These are phyloP conservation scores for Cotesia vestalis DNA, from an alignment of 1,140 invertebrate species.

Conservation along the genomic window DNA sequence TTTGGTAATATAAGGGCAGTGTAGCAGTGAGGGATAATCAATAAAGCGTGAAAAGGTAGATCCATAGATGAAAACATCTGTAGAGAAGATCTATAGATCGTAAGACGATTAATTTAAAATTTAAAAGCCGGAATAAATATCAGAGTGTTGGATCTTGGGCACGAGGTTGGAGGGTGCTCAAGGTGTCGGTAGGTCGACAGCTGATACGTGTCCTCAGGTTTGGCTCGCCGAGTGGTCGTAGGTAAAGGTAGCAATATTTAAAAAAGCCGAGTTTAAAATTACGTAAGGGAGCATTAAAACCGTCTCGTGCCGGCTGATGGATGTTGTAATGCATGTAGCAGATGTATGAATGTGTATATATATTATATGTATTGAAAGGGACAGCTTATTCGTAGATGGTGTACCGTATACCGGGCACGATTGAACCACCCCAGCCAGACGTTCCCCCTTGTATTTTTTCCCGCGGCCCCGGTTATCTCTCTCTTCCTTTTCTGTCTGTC, in stretches of 20 bases:
- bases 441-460: slow-evolving; percentile 19
- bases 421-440: slow-evolving; percentile 19
- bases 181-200: slow-evolving; percentile 47
- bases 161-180: slow-evolving; percentile 28
- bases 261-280: slow-evolving; percentile 52
- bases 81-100: too few species aligned
- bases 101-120: not conserved
- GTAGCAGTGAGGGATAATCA: too few species aligned
- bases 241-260: slow-evolving; percentile 5
- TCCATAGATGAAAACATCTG: too few species aligned
- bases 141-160: not conserved
- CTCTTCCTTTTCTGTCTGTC: slow-evolving; percentile 16
- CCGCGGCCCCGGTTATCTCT: slow-evolving; percentile 30
- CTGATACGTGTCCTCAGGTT: slow-evolving; percentile 47
- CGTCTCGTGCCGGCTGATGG: slow-evolving; percentile 58
- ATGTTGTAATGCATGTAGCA: slow-evolving; percentile 52
- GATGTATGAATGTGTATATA: slow-evolving; percentile 42
- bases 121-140: not conserved
- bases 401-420: not conserved
- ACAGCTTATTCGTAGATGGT: slow-evolving; percentile 13
- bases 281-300: slow-evolving; percentile 32
- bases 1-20: too few species aligned
- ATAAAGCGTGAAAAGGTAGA: too few species aligned
- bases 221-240: slow-evolving; percentile 18
- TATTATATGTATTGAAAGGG: slow-evolving; percentile 1